A percentile compares a stretch with the other conserved stretches of the same genome.
Evolutionary conservation across 2,797 vertebrate species (phyloP).

Genomic region (Cygnus olor): DNA sequence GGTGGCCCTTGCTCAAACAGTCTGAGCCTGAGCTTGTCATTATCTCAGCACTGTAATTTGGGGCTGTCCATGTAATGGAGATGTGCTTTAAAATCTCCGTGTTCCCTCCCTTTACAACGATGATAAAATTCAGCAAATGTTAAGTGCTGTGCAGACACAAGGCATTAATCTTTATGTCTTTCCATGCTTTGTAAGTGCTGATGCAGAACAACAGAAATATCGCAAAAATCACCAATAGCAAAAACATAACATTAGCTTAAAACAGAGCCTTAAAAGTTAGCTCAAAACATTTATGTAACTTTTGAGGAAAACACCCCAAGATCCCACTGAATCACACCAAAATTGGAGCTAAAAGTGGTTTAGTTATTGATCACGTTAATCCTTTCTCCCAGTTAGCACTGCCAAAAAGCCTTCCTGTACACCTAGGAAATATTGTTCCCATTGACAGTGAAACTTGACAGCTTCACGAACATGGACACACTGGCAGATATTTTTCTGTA

Average conservation of each 20-base stretch:
- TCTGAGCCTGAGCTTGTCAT: background rate
- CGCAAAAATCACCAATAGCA: background rate
- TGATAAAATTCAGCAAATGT: background rate
- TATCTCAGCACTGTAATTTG: background rate
- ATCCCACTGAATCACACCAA: background rate
- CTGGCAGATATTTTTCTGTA: background rate
- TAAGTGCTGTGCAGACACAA: background rate
- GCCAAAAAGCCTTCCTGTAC: background rate
- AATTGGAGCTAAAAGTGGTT: accelerated
- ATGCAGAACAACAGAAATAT: background rate
- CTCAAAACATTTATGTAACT: background rate
- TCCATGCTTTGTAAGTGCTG: background rate
- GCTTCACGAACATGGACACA: background rate
- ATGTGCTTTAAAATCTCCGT: background rate
- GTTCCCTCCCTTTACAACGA: background rate
- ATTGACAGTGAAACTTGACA: background rate
- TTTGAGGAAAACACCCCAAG: background rate
- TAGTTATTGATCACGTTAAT: background rate
- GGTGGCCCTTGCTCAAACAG: background rate
- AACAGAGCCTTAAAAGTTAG: background rate
- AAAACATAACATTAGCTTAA: background rate
- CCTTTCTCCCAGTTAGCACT: background rate
- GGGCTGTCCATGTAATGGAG: background rate
- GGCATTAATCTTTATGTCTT: background rate
- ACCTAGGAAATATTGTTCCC: background rate